These are phyloP conservation scores for Macrobrachium rosenbergii DNA, from an alignment of 1,140 invertebrate species.

Conservation along the genomic window DNA sequence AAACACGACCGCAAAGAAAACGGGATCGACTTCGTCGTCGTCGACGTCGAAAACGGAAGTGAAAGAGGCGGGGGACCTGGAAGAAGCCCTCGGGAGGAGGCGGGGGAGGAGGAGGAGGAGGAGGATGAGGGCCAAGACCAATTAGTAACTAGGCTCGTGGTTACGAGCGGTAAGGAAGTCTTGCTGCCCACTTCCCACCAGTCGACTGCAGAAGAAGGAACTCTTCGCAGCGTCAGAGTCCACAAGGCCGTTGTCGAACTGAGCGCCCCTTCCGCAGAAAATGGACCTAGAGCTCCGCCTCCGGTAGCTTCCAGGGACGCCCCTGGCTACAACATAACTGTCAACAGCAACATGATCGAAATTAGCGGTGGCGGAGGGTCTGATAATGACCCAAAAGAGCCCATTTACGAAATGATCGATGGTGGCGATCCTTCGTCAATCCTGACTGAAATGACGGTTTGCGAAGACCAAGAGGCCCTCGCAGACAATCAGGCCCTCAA, in stretches of 20 bases:
- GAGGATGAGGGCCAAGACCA: conserved; percentile 13
- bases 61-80: neutral
- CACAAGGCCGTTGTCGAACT: conserved; percentile 36
- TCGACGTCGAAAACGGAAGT: conserved; percentile 6
- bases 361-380: conserved; percentile 12
- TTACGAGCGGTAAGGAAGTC: conserved; percentile 43
- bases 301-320: neutral
- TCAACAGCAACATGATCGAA: conserved; percentile 56
- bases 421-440: conserved; percentile 19
- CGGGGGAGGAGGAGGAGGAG: neutral
- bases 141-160: conserved; percentile 49
- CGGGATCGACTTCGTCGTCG: conserved; percentile 12
- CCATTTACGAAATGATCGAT: conserved; percentile 20
- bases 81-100: neutral
- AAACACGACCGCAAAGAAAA: conserved; percentile 32
- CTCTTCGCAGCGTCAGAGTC: conserved; percentile 16
- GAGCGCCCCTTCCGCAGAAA: conserved; percentile 1
- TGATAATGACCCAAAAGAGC: neutral
- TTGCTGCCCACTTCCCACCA: conserved; percentile 36
- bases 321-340: conserved; percentile 34
- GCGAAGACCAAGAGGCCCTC: neutral
- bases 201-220: neutral
- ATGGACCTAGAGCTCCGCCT: conserved; percentile 7
- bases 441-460: conserved; percentile 24
- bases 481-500: neutral